These are phyloP conservation scores for Ichneumoninae sp. DNA, from an alignment of 2,888 invertebrate genomes.

Conservation along the genomic window DNA sequence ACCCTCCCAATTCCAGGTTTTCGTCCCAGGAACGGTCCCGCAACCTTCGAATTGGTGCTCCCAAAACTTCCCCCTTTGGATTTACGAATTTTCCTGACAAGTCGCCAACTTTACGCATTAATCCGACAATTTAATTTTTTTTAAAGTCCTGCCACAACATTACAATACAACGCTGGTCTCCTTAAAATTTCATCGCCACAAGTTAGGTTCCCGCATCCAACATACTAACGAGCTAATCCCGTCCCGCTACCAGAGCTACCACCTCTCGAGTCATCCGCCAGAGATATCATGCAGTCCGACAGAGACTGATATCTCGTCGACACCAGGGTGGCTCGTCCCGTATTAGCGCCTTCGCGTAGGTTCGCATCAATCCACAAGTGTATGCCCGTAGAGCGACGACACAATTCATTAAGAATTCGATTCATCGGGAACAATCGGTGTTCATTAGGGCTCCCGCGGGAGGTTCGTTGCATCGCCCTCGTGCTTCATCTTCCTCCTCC, in stretches of 20 bases:
- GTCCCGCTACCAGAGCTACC: constrained; percentile 20
- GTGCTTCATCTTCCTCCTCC: constrained; percentile 57
- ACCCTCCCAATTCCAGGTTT: too few relatives aligned
- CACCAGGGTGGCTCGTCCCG: constrained; percentile 35
- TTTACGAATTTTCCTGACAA: too few relatives aligned
- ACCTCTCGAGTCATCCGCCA: constrained; percentile 8
- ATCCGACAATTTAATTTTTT: background rate
- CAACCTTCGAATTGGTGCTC: too few relatives aligned
- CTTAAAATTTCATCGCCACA: background rate
- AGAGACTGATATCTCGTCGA: constrained; percentile 62
- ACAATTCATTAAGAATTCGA: constrained; percentile 83
- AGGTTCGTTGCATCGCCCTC: constrained; percentile 62
- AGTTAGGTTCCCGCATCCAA: background rate
- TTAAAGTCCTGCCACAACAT: background rate
- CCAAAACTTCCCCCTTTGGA: too few relatives aligned
- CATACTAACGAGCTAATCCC: constrained; percentile 10
- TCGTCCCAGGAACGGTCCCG: too few relatives aligned
- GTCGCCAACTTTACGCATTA: background rate
- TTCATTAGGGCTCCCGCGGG: constrained; percentile 78
- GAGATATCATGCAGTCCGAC: constrained; percentile 46
- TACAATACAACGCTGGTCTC: background rate
- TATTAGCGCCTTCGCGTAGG: constrained; percentile 48
- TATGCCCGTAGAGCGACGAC: constrained; percentile 69
- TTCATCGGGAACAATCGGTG: constrained; percentile 81
- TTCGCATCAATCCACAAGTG: constrained; percentile 70